Evolutionary conservation across 2,797 vertebrate species (phyloP), one percentile per base, ranked within the genome.

Genomic region (Xenops minutus): DNA sequence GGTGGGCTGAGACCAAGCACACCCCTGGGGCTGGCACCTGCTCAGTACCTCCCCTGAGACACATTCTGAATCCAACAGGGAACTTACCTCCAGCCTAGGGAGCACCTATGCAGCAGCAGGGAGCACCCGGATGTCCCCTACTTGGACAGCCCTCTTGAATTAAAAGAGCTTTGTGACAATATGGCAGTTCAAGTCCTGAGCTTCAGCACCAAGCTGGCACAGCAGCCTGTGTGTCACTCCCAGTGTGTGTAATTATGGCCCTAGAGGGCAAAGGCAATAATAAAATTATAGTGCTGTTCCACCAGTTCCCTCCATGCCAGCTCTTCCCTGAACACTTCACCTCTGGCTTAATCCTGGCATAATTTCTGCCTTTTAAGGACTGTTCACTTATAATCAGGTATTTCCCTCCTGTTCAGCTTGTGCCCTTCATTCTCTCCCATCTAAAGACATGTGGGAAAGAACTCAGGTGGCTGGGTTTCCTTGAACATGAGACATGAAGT

Each of bases 251-350:
- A 85, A 84, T 68, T 48, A 63, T 9, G 52, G 44, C 23, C 29
- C 44, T 30, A 90, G 63, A 56, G 56, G 52, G 55, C 66, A 89
- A 86, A 75, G 69, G 86, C 86, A 92, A 90, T 94, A 93, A 92
- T 52, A 89, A 94, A 96, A 46, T 95, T 59, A 76, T 20, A 44
- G 2, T 2, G 4, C 8, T 81, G 9, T 72, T 41, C 14, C 55
- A 55, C 9, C 14, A 17, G 26, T 78, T 39, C 29, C 19, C 21
- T 92, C 62, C 48, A 46, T 46, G 34, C 13, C 59, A 88, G 39
- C 10, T 73, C 32, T 67, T 94, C n/a, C 43, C 36, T 61, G 22
- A 93, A 77, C 4, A 27, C 36, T 67, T 78, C 34, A 69, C 29
- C 6, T 75, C 23, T 81, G 43, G 16, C n/a, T 86, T 84, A 93